Evolutionary conservation across 2,888 invertebrate genomes (phyloP).

Genomic region (Cosmia pyralina): DNA sequence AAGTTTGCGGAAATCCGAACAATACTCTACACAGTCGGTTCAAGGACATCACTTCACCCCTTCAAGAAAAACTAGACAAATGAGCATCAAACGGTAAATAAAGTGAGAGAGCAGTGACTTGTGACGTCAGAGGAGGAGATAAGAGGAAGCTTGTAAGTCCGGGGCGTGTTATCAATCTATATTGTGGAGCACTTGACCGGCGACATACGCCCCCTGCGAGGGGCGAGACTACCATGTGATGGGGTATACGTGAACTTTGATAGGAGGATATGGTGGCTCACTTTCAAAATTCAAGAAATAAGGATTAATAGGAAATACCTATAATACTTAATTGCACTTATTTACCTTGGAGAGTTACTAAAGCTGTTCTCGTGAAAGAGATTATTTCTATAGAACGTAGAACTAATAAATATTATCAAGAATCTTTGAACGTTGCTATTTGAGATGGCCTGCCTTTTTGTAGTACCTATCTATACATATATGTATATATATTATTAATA

Average conservation of each 20-base stretch:
- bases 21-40: background rate
- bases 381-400: too few species aligned
- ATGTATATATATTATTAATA: too few species aligned
- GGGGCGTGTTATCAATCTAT: constrained; percentile 65
- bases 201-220: constrained; percentile 51
- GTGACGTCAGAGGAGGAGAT: constrained; percentile 53
- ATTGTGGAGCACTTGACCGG: constrained; percentile 61
- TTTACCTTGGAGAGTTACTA: too few species aligned
- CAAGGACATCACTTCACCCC: constrained; percentile 5
- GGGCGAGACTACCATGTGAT: constrained; percentile 34
- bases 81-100: constrained; percentile 44
- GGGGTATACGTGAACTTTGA: constrained; percentile 42
- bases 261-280: constrained; percentile 1
- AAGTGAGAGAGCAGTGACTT: constrained; percentile 31
- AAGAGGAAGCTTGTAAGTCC: constrained; percentile 60
- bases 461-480: too few species aligned
- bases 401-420: too few species aligned
- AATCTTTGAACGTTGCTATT: too few species aligned
- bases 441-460: too few species aligned
- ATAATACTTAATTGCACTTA: too few species aligned
- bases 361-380: too few species aligned
- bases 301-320: too few species aligned
- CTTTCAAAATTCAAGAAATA: too few species aligned
- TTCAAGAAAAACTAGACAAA: constrained; percentile 28
- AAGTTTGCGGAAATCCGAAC: background rate